Conservation (phyloP, 2,888 invertebrate species). For the Ectobius pallidus region DNA sequence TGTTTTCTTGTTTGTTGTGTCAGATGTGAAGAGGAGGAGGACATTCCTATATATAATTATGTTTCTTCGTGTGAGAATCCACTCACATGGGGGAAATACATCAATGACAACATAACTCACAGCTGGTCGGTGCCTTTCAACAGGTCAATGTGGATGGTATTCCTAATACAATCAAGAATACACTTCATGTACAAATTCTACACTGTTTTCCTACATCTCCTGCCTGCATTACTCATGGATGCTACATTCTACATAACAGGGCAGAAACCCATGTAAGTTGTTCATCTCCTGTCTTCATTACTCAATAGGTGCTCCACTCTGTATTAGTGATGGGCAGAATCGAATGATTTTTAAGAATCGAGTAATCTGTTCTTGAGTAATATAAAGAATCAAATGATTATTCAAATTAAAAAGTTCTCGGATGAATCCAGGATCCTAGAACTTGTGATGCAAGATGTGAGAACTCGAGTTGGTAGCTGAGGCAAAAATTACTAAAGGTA, state of each 20-base stretch:
- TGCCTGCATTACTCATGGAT: slow-evolving; percentile 64
- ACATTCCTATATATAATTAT: slow-evolving; percentile 81
- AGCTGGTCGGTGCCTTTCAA: slow-evolving; percentile 41
- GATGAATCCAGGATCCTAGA: too few species aligned
- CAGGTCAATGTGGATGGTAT: slow-evolving; percentile 48
- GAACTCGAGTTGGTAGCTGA: too few species aligned
- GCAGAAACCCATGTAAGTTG: slow-evolving; percentile 53
- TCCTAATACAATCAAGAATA: slow-evolving; percentile 56
- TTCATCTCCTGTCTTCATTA: too few species aligned
- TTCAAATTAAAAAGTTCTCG: too few species aligned
- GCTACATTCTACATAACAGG: slow-evolving; percentile 55
- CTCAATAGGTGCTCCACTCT: too few species aligned
- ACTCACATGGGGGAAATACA: slow-evolving; percentile 79
- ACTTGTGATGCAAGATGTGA: too few species aligned
- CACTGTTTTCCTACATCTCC: slow-evolving; percentile 46
- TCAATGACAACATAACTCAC: slow-evolving; percentile 59
- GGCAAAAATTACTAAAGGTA: too few species aligned
- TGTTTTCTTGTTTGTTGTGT: too few species aligned
- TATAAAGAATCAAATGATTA: too few species aligned
- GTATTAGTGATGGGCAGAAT: too few species aligned
- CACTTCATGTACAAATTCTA: slow-evolving; percentile 63
- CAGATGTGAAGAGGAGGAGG: slow-evolving; percentile 45
- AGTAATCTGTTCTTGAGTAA: too few species aligned
- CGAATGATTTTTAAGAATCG: too few species aligned
- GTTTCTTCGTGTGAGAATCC: slow-evolving; percentile 85